Percentiles rank a stretch among this genome's conserved stretches.
Conservation (phyloP, 2,888 invertebrate species). For the Sphaerophoria taeniata region DNA sequence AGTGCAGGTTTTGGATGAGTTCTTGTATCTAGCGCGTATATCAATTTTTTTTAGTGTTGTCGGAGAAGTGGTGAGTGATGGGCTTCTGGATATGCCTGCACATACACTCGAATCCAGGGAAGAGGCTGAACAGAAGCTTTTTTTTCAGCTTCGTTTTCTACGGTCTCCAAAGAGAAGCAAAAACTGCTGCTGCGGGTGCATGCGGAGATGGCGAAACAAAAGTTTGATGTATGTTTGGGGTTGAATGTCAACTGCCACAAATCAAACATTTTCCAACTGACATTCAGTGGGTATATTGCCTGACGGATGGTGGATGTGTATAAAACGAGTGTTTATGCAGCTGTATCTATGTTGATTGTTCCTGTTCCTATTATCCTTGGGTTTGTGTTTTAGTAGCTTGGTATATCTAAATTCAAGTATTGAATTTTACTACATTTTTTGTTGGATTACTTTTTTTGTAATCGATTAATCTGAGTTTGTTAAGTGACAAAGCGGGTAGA, state of each 20-base stretch:
- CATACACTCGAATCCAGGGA: slow-evolving; percentile 19
- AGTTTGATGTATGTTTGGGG: slow-evolving; percentile 74
- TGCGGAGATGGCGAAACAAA: slow-evolving; percentile 66
- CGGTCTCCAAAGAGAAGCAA: slow-evolving; percentile 63
- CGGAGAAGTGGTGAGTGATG: slow-evolving; percentile 64
- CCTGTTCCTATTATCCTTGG: slow-evolving; percentile 22
- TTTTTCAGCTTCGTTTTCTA: slow-evolving; percentile 31
- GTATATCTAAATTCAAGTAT: neutral
- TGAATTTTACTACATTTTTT: slow-evolving; percentile 13
- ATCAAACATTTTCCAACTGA: slow-evolving; percentile 73
- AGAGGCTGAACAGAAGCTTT: neutral
- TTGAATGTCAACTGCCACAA: slow-evolving; percentile 74
- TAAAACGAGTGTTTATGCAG: slow-evolving; percentile 47
- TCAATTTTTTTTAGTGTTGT: slow-evolving; percentile 49
- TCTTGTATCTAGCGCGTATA: slow-evolving; percentile 66
- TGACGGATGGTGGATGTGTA: neutral
- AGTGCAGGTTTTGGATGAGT: slow-evolving; percentile 70
- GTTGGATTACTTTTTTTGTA: slow-evolving; percentile 24
- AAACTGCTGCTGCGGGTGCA: slow-evolving; percentile 50
- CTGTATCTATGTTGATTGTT: slow-evolving; percentile 15
- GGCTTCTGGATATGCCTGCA: slow-evolving; percentile 50
- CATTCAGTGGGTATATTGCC: slow-evolving; percentile 68
- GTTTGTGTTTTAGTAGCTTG: slow-evolving; percentile 16
- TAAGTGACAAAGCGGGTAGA: slow-evolving; percentile 70
- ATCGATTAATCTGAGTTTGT: slow-evolving; percentile 73